A percentile compares a stretch with the other conserved stretches of the same genome.
Conservation (phyloP, 2,113 vertebrate species). For the Pseudopipra pipra region DNA sequence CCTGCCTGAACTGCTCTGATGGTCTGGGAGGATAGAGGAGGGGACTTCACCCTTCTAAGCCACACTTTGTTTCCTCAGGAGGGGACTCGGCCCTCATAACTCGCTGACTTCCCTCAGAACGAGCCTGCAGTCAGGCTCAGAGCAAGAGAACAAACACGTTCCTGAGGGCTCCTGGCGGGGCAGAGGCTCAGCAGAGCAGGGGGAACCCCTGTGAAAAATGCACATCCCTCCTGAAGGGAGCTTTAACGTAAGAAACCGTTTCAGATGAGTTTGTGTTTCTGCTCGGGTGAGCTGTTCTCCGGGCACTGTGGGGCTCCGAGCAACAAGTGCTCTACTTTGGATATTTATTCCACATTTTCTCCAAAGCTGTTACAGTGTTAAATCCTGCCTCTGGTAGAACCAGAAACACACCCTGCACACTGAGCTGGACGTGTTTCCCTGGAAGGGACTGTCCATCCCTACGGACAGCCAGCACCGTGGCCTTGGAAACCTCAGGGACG, state of each 20-base stretch:
- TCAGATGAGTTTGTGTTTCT: not conserved
- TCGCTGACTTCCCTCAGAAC: fast-evolving
- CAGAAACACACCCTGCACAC: no score
- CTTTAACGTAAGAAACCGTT: not conserved
- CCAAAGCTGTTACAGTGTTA: not conserved
- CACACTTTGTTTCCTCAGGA: not conserved
- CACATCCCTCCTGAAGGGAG: not conserved
- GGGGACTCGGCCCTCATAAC: no score
- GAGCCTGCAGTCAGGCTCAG: fast-evolving
- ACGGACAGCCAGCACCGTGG: fast-evolving
- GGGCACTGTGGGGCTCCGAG: fast-evolving
- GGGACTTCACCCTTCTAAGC: not conserved
- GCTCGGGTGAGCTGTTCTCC: not conserved
- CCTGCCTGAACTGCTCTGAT: not conserved
- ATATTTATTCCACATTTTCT: not conserved
- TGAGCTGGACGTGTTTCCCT: not conserved
- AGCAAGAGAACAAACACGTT: fast-evolving
- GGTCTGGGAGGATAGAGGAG: not conserved
- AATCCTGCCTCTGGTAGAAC: not conserved
- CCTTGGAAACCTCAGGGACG: not conserved
- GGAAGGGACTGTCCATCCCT: fast-evolving
- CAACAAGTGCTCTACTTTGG: not conserved
- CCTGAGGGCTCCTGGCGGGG: not conserved
- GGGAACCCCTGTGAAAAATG: not conserved
- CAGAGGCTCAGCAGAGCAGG: fast-evolving